These are phyloP conservation scores for Elysia chlorotica DNA, from an alignment of 1,140 invertebrate genomes.

Conservation along the genomic window DNA sequence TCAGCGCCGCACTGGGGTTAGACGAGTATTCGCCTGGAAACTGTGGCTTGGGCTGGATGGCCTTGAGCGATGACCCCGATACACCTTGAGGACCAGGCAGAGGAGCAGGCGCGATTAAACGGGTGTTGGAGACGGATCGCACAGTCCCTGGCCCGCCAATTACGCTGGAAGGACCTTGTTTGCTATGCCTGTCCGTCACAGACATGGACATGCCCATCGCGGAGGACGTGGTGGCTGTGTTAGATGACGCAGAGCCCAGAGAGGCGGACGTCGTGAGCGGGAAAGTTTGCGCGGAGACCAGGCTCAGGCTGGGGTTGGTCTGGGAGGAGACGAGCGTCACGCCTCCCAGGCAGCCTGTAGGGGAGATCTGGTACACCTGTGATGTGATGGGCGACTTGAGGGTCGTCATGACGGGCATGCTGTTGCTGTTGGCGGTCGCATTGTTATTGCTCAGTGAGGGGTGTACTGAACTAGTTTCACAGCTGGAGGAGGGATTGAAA, in stretches of 20 bases:
- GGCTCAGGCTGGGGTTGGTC: constrained; percentile 1
- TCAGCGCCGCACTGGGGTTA: constrained; percentile 52
- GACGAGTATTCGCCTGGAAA: constrained; percentile 55
- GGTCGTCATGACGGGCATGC: constrained; percentile 17
- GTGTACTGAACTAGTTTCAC: not conserved
- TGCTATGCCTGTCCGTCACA: constrained; percentile 1
- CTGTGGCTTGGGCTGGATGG: constrained; percentile 63
- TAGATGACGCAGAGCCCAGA: constrained; percentile 6
- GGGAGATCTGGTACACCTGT: constrained; percentile 36
- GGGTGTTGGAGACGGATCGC: too few species aligned
- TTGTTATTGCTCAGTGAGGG: constrained; percentile 10
- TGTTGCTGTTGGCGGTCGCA: not conserved
- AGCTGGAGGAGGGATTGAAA: not conserved
- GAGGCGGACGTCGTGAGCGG: constrained; percentile 15
- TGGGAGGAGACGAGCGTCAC: constrained; percentile 25
- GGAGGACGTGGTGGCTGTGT: constrained; percentile 13
- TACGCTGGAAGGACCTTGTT: not conserved
- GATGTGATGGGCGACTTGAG: constrained; percentile 13
- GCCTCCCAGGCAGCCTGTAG: constrained; percentile 28
- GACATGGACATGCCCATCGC: constrained; percentile 19
- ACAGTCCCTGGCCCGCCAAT: not conserved
- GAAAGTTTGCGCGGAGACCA: constrained; percentile 19
- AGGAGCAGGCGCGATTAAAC: constrained; percentile 53
- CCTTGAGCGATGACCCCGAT: constrained; percentile 47
- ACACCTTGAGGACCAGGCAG: too few species aligned